Evolutionary conservation across 2,113 vertebrate species (phyloP).

Genomic region (Microtus pennsylvanicus): DNA sequence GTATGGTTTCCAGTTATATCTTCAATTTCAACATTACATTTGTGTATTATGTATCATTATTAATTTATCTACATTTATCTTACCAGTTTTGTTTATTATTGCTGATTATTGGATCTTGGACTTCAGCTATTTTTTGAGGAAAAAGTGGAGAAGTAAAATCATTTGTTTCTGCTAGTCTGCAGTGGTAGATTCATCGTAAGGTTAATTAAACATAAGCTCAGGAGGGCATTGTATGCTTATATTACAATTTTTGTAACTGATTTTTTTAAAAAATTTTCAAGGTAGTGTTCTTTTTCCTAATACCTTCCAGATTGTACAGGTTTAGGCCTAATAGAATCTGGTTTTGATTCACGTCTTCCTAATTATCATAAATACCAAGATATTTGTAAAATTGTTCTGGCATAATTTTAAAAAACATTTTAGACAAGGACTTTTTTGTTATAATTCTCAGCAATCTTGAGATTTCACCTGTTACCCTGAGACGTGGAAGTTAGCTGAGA

Average conservation of each 20-base stretch:
- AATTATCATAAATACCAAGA: slow-evolving; percentile 6
- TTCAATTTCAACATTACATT: background rate
- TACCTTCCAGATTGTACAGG: background rate
- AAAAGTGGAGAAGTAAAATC: slow-evolving; percentile 15
- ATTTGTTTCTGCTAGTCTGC: background rate
- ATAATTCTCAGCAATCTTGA: background rate
- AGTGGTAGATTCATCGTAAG: background rate
- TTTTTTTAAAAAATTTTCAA: background rate
- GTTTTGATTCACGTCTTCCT: background rate
- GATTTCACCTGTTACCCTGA: background rate
- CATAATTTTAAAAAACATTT: background rate
- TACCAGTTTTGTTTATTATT: slow-evolving; percentile 47
- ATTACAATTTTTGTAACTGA: slow-evolving; percentile 13
- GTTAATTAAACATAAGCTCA: background rate
- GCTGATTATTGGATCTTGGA: slow-evolving; percentile 35
- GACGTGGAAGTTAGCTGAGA: background rate
- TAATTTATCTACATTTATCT: slow-evolving; percentile 27
- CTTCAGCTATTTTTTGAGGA: slow-evolving; percentile 35
- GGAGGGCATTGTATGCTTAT: background rate
- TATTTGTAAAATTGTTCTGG: slow-evolving; percentile 19
- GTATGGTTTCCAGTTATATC: background rate
- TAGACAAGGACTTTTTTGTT: background rate
- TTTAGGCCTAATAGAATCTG: slow-evolving; percentile 7
- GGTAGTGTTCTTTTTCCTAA: slow-evolving; percentile 18
- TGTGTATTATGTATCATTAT: background rate